Percentiles rank a stretch among this genome's conserved stretches.
phyloP scores from a whole-genome alignment of 2,888 invertebrate genomes.

The Xanthorhoe designata region DNA sequence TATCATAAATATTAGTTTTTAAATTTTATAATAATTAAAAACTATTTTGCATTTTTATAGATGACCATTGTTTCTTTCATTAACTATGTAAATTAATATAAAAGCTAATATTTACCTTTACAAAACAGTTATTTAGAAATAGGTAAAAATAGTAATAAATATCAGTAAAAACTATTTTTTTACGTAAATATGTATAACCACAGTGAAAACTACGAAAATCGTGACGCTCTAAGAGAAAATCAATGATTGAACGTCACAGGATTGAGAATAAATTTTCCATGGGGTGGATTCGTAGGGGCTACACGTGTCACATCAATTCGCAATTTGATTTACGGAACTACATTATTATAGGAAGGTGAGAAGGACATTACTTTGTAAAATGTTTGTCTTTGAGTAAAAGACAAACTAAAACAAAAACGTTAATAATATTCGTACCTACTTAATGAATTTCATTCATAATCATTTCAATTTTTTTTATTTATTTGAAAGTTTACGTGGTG shows the following conservation, averaged over 20 bases:
- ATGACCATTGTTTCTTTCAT: no score
- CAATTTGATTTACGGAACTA: conserved; percentile 64
- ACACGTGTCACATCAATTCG: conserved; percentile 74
- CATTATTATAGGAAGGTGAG: conserved; percentile 34
- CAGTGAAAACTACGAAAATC: conserved; percentile 41
- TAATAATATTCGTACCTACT: no score
- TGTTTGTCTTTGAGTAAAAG: not conserved
- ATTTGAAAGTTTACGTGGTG: no score
- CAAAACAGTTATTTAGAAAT: no score
- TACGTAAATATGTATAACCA: not conserved
- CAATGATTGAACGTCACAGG: conserved; percentile 79
- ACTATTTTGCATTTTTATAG: no score
- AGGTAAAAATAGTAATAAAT: not conserved
- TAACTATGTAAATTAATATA: no score
- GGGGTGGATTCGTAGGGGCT: conserved; percentile 55
- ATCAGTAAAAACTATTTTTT: not conserved
- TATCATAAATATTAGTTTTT: no score
- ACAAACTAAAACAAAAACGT: no score
- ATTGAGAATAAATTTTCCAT: conserved; percentile 79
- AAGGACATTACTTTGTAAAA: not conserved
- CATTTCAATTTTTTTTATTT: no score
- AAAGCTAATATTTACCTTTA: no score
- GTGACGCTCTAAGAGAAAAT: conserved; percentile 53
- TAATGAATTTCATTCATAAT: no score
- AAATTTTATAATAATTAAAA: no score